Percentiles rank a stretch among this genome's conserved stretches.
These are phyloP conservation scores for Otis tarda DNA, from an alignment of 2,113 vertebrate species.

Conservation along the genomic window DNA sequence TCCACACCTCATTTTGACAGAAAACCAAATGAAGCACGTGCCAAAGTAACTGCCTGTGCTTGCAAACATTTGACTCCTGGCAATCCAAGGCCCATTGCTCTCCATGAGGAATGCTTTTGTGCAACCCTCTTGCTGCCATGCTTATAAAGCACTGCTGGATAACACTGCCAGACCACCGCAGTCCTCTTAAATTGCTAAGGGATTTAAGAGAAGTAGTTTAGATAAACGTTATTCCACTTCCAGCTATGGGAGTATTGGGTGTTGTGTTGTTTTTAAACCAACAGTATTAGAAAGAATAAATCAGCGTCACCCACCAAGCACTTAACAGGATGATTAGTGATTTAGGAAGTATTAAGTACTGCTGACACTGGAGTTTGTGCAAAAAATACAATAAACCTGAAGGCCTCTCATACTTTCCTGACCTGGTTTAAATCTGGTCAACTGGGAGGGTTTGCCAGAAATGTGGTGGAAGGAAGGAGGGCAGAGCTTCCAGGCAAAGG, in stretches of 20 bases:
- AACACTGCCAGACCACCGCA: accelerated
- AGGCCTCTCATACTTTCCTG: not conserved
- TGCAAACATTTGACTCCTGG: not conserved
- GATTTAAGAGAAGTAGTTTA: not conserved
- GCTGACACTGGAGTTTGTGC: not conserved
- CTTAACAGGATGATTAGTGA: not conserved
- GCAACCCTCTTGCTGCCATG: not conserved
- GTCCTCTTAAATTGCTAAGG: not conserved
- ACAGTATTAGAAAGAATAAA: not conserved
- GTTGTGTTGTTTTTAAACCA: not conserved
- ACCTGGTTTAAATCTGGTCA: not conserved
- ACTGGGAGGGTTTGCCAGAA: not conserved
- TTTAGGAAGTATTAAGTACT: not conserved
- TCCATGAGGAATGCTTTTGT: not conserved
- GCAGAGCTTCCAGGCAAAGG: not conserved
- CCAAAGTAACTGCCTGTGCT: not conserved
- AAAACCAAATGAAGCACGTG: not conserved
- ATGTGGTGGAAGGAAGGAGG: not conserved
- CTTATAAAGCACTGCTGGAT: no score
- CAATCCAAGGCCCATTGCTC: no score
- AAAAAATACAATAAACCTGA: not conserved
- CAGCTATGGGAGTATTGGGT: not conserved
- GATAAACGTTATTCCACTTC: not conserved
- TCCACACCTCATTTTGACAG: not conserved
- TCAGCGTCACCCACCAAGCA: not conserved